These are phyloP conservation scores for Amphipoea lucens DNA, from an alignment of 2,888 invertebrate genomes.

Conservation along the genomic window DNA sequence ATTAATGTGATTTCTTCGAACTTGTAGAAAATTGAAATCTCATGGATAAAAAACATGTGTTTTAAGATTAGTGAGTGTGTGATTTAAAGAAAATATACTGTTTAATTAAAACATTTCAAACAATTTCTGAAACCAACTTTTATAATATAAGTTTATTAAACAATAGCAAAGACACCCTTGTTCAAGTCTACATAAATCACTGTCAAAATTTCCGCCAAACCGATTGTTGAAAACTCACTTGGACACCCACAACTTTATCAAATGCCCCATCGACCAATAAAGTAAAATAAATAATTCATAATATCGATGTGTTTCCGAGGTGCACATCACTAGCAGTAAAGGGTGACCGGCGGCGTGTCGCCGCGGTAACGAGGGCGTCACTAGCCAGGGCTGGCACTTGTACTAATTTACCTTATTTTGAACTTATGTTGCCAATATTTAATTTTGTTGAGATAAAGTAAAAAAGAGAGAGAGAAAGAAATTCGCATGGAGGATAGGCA, in stretches of 20 bases:
- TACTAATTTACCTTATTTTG: conserved; percentile 24
- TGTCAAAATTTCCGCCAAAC: conserved; percentile 15
- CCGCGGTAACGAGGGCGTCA: conserved; percentile 85
- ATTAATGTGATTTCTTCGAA: background rate
- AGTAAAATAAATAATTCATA: conserved; percentile 71
- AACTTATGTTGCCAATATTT: background rate
- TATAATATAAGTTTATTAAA: too few relatives aligned
- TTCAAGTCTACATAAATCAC: background rate
- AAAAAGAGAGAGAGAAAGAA: too few relatives aligned
- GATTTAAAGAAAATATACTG: background rate
- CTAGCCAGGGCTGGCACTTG: conserved; percentile 77
- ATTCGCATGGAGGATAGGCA: too few relatives aligned
- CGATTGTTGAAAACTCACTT: conserved; percentile 17
- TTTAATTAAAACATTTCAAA: background rate
- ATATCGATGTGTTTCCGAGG: conserved; percentile 69
- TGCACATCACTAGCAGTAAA: conserved; percentile 76
- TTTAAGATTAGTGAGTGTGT: background rate
- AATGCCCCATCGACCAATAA: conserved; percentile 51
- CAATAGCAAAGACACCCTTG: conserved; percentile 1
- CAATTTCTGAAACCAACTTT: background rate
- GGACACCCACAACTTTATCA: conserved; percentile 42
- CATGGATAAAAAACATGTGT: background rate
- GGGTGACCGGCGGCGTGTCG: conserved; percentile 87
- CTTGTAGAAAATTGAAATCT: background rate
- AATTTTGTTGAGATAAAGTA: background rate